Evolutionary conservation across 64 coral and sea anemone species (phyloP).

Genomic region (Stichodactyla helianthus): DNA sequence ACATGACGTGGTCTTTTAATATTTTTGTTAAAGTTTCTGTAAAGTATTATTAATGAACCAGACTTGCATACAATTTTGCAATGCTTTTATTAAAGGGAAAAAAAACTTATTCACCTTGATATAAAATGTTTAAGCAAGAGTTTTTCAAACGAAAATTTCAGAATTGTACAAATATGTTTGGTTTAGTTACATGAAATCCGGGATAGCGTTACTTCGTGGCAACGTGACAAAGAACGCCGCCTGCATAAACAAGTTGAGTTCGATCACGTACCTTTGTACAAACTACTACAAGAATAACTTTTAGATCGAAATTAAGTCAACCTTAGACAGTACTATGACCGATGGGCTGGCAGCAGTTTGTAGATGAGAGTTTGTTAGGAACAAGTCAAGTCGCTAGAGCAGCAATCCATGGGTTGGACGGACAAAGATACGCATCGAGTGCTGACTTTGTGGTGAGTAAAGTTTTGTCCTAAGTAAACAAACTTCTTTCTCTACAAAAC

Average conservation of each 20-base stretch:
- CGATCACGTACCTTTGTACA: neutral
- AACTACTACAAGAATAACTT: neutral
- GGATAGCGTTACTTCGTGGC: neutral
- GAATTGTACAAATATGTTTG: too few species aligned
- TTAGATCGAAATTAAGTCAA: neutral
- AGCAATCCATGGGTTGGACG: slow-evolving; percentile 87
- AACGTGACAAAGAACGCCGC: neutral
- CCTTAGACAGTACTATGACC: neutral
- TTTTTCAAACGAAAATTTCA: too few species aligned
- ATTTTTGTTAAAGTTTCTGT: too few species aligned
- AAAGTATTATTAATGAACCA: too few species aligned
- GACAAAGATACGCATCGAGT: slow-evolving; percentile 71
- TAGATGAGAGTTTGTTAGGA: slow-evolving; percentile 90
- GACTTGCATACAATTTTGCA: too few species aligned
- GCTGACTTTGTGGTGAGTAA: slow-evolving; percentile 85
- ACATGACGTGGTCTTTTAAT: too few species aligned
- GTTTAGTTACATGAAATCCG: too few species aligned
- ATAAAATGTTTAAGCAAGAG: too few species aligned
- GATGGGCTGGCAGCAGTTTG: slow-evolving; percentile 98
- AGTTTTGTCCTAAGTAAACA: neutral
- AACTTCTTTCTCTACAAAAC: neutral
- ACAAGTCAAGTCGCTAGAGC: slow-evolving; percentile 95
- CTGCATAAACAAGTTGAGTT: neutral
- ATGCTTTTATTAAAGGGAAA: too few species aligned
- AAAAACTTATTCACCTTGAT: too few species aligned